Percentiles rank a stretch among this genome's conserved stretches.
Conservation (phyloP, 2,888 invertebrate genomes). For the Furcula furcula region DNA sequence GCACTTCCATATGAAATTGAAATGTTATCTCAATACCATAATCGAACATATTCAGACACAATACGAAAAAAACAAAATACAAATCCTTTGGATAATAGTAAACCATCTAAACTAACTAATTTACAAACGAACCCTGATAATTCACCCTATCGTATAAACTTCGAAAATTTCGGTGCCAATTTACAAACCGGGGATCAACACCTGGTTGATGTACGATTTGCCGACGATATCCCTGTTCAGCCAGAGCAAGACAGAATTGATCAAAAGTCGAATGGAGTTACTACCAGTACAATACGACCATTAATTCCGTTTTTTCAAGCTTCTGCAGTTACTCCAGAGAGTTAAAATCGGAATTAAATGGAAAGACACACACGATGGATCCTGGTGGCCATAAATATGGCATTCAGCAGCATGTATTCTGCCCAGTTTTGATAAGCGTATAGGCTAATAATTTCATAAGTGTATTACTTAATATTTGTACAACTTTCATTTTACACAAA, state of each 20-base stretch:
- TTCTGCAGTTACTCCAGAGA: slow-evolving; percentile 37
- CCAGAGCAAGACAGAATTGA: neutral
- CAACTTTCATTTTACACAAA: too few species aligned
- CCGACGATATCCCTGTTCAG: slow-evolving; percentile 3
- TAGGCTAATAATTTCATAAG: too few species aligned
- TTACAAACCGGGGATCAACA: slow-evolving; percentile 6
- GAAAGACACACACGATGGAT: too few species aligned
- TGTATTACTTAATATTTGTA: too few species aligned
- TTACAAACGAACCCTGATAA: neutral
- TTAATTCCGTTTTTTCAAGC: slow-evolving; percentile 33
- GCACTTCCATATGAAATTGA: too few species aligned
- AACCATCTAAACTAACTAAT: slow-evolving; percentile 3
- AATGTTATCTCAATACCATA: slow-evolving; percentile 1
- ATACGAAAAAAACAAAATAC: neutral
- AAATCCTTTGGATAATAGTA: neutral
- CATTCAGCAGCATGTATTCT: too few species aligned
- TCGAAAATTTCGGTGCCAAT: slow-evolving; percentile 7
- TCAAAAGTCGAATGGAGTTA: neutral
- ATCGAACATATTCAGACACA: slow-evolving; percentile 1
- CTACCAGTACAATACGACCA: neutral
- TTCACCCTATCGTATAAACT: neutral
- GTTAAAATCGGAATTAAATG: too few species aligned
- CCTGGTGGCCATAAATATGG: too few species aligned
- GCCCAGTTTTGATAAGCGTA: too few species aligned
- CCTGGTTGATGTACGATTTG: slow-evolving; percentile 22